A percentile compares a stretch with the other conserved stretches of the same genome.
phyloP scores from a whole-genome alignment of 2,797 vertebrate species.

The Platalea minor region DNA sequence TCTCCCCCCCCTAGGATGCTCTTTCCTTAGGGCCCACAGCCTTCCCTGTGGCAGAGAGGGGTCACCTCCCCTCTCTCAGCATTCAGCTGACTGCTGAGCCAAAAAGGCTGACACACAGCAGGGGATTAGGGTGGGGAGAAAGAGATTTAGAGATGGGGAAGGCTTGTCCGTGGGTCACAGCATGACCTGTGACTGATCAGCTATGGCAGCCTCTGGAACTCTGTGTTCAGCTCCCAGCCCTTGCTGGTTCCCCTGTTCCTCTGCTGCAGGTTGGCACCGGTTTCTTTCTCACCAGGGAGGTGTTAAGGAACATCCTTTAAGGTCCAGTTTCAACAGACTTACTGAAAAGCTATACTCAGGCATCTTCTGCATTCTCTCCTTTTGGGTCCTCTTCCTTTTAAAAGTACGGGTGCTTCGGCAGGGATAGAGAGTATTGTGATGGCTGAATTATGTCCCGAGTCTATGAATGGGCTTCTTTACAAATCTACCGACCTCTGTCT shows the following conservation, averaged over 20 bases:
- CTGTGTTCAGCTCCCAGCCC: not conserved
- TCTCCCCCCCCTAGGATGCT: not conserved
- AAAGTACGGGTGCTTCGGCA: not conserved
- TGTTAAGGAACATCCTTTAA: not conserved
- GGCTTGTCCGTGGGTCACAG: not conserved
- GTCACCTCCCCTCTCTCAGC: not conserved
- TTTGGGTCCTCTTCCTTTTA: not conserved
- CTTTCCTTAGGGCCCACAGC: not conserved
- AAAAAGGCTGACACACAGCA: not conserved
- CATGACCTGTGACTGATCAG: not conserved
- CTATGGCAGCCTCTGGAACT: not conserved
- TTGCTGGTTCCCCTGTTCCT: not conserved
- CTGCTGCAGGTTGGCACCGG: not conserved
- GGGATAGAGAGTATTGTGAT: too few relatives aligned
- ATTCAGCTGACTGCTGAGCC: not conserved
- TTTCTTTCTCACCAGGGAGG: not conserved
- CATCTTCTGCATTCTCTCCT: not conserved
- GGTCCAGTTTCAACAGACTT: not conserved
- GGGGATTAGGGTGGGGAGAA: not conserved
- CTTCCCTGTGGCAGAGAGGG: not conserved
- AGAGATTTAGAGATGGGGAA: not conserved
- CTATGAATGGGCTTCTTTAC: not conserved
- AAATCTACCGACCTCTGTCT: not conserved
- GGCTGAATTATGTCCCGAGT: not conserved
- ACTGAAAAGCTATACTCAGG: not conserved